Percentiles rank a stretch among this genome's conserved stretches.
Evolutionary conservation across 1,140 invertebrate species (phyloP).

Genomic region (Parasteatoda tepidariorum): DNA sequence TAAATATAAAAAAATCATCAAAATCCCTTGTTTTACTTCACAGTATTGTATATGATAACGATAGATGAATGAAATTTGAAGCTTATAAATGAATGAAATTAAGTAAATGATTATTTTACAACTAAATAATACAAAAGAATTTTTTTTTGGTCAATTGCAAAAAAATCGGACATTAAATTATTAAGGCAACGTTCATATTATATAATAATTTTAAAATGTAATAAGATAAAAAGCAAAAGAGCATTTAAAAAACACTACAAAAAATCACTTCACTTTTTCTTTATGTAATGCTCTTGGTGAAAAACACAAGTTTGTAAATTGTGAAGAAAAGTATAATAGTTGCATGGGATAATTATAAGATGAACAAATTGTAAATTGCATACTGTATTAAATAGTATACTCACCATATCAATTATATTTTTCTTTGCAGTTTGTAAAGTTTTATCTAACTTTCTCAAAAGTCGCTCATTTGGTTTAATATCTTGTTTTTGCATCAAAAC

Average conservation of each 20-base stretch:
- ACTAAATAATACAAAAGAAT: no score
- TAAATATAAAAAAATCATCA: no score
- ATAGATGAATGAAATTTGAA: no score
- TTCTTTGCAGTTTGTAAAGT: slow-evolving; percentile 7
- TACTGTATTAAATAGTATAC: neutral
- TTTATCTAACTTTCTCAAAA: slow-evolving; percentile 58
- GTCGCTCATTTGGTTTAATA: slow-evolving; percentile 72
- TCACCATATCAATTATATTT: slow-evolving; percentile 42
- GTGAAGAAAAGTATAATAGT: neutral
- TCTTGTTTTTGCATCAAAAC: slow-evolving; percentile 72
- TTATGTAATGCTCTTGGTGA: neutral
- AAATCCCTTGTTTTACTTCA: no score
- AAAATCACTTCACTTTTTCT: neutral
- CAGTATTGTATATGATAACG: no score
- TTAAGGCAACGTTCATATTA: no score
- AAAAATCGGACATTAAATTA: no score
- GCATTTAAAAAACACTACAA: no score
- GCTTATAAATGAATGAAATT: no score
- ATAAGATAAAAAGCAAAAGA: neutral
- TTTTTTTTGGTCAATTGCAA: no score
- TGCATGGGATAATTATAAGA: neutral
- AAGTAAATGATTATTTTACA: no score
- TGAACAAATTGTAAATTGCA: neutral
- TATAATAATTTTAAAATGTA: no score
- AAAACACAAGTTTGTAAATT: neutral